Conservation (phyloP, 2,797 vertebrate genomes). For the Cirrhinus mrigala region DNA sequence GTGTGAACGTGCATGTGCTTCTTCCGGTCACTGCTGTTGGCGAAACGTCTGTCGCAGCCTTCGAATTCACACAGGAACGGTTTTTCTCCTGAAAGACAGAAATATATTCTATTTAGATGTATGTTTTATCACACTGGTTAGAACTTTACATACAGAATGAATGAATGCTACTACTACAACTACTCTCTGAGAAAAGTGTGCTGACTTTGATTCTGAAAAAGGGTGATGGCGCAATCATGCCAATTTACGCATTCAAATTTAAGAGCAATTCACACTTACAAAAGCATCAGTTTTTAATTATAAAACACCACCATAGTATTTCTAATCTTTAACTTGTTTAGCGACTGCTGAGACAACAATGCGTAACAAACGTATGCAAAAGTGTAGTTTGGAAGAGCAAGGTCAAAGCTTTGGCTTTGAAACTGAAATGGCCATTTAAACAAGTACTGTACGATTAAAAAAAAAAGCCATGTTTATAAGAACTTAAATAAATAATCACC, state of each 20-base stretch:
- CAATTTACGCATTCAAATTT: neutral
- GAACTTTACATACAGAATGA: neutral
- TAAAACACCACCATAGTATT: neutral
- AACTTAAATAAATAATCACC: constrained; percentile 73
- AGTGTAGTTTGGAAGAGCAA: neutral
- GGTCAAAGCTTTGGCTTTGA: neutral
- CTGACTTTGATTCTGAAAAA: constrained; percentile 20
- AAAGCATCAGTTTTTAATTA: neutral
- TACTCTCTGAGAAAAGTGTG: neutral
- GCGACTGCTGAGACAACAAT: neutral
- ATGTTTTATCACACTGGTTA: neutral
- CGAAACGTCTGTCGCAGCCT: constrained; percentile 87
- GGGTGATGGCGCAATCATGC: neutral
- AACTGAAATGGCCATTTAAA: neutral
- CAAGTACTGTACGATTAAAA: neutral
- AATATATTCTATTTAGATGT: neutral
- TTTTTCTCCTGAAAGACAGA: constrained; percentile 81
- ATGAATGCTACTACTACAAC: neutral
- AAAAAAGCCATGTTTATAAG: neutral
- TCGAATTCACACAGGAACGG: constrained; percentile 89
- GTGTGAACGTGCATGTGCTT: constrained; percentile 92
- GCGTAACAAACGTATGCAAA: neutral
- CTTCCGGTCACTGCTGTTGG: constrained; percentile 90
- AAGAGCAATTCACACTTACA: constrained; percentile 44
- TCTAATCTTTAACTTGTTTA: neutral